phyloP scores from a whole-genome alignment of 2,797 vertebrate species.

The Sebastes iracundus region DNA sequence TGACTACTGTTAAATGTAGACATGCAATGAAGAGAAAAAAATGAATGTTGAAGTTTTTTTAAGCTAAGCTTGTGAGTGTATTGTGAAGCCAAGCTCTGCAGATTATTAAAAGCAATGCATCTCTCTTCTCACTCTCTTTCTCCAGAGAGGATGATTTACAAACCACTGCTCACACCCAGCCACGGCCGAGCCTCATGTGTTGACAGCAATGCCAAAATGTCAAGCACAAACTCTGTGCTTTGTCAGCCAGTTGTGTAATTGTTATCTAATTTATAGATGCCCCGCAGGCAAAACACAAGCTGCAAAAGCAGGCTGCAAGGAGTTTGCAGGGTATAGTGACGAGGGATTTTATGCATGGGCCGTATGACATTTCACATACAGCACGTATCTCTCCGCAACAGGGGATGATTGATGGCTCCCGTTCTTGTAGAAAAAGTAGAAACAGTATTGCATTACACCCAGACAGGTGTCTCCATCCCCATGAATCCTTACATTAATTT shows the following conservation, averaged over 20 bases:
- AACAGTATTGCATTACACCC: conserved; percentile 31
- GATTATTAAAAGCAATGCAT: background rate
- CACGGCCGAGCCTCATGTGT: conserved; percentile 41
- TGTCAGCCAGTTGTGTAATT: conserved; percentile 76
- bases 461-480: conserved; percentile 58
- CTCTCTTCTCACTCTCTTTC: background rate
- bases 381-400: conserved; percentile 18
- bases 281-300: conserved; percentile 58
- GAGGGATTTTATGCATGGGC: conserved; percentile 58
- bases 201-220: conserved; percentile 71
- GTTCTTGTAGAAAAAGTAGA: conserved; percentile 35
- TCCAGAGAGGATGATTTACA: conserved; percentile 71
- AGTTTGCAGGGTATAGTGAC: conserved; percentile 33
- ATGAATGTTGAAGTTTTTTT: background rate
- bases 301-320: conserved; percentile 40
- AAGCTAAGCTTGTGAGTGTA: background rate
- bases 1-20: conserved; percentile 25
- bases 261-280: conserved; percentile 79
- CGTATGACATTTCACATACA: conserved; percentile 44
- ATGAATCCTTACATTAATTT: conserved; percentile 39
- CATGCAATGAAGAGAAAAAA: background rate
- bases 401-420: conserved; percentile 55
- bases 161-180: conserved; percentile 55
- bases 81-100: background rate
- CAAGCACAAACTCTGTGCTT: conserved; percentile 69